Conservation (phyloP, 2,888 invertebrate genomes). For the Ligdia adustata region DNA sequence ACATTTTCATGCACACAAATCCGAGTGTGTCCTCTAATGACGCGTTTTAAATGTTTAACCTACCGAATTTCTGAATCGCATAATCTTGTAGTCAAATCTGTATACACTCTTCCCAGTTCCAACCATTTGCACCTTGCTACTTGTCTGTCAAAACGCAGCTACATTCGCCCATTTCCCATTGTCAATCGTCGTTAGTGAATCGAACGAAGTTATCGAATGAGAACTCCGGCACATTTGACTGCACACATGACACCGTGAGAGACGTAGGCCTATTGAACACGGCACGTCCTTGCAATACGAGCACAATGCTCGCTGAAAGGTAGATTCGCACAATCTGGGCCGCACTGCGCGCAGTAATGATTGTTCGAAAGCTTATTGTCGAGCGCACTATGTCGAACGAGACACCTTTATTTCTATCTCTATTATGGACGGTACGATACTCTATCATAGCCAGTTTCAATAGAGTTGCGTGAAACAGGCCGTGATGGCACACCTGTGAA, state of each 20-base stretch:
- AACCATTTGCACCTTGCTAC: no score
- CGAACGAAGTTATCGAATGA: conserved; percentile 60
- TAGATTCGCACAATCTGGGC: conserved; percentile 67
- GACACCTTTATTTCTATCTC: conserved; percentile 31
- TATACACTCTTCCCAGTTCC: no score
- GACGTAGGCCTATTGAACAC: conserved; percentile 63
- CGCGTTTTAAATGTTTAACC: no score
- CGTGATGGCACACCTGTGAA: neutral
- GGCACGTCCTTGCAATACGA: conserved; percentile 59
- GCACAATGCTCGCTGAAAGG: conserved; percentile 63
- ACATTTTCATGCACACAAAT: no score
- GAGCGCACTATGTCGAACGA: conserved; percentile 37
- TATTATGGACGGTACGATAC: conserved; percentile 13
- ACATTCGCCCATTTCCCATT: conserved; percentile 16
- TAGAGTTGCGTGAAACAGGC: neutral
- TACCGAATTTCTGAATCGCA: no score
- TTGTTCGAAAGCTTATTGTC: conserved; percentile 45
- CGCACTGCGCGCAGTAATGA: conserved; percentile 44
- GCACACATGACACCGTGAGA: conserved; percentile 52
- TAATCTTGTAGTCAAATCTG: no score
- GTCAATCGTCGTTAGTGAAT: conserved; percentile 25
- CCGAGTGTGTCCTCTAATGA: no score
- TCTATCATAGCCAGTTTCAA: neutral
- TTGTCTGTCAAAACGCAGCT: neutral
- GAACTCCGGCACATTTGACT: conserved; percentile 46